Evolutionary conservation across 2,888 invertebrate species (phyloP), one percentile per base, ranked within the genome.

Genomic region (Epinotia ramella): DNA sequence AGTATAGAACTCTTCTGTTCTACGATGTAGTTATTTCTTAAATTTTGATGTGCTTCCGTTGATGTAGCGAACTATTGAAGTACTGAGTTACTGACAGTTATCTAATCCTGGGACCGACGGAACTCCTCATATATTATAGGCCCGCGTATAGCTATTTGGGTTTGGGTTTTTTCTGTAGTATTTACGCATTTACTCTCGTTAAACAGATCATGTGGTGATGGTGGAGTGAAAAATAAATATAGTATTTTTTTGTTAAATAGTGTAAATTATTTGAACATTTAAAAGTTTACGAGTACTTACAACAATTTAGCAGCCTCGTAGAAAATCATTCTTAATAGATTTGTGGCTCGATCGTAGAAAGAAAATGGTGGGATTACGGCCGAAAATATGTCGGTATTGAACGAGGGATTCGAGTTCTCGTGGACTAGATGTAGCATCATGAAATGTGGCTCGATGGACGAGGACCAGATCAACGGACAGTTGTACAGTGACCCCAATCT

Each of bases 381-480:
- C 2, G 69, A 59, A 1, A 73, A 18, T 13, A 65, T 60, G 46
- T 78, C 76, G 6, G 70, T 18, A 9, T 70, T 73, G 40, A 69
- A 78, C 12, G 79, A 77, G 4, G 78, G 78, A 53, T 79, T 79
- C 5, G 66, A 49, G 1, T 46, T 12, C 12, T 77, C 78, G 66
- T 79, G 73, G 16, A 79, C 33, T 9, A 79, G 18, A 18, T 57
- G 24, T 1, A 77, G 60, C 0, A 77, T 46, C 56, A 18, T 49
- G 72, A 59, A 65, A 65, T 80, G 77, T 3, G 77, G 46, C 28
- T 79, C 77, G 11, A 79, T 5, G 5, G 79, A 78, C 1, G 68
- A 74, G 1, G 71, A 74, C 77, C 75, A 78, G 12, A 79, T 73
- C 7, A 75, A 60, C 0, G 78, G 78, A 56, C 78, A 77, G 18